These are phyloP conservation scores for Diploscapter pachys DNA, from an alignment of 1,140 invertebrate genomes.

Conservation along the genomic window DNA sequence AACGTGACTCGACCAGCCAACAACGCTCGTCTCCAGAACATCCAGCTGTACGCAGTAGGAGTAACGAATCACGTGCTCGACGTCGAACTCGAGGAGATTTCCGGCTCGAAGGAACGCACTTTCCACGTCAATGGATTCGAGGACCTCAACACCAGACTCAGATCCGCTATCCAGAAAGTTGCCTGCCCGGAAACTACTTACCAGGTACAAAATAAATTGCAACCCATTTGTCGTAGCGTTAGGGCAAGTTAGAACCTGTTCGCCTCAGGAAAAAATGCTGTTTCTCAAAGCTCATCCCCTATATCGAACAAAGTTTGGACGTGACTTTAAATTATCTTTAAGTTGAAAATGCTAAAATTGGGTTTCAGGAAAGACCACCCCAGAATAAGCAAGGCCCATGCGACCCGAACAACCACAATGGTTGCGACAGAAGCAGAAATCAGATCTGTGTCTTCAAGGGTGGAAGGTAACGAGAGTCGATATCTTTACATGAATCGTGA, in stretches of 20 bases:
- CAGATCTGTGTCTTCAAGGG: constrained; percentile 46
- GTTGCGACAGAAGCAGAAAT: constrained; percentile 52
- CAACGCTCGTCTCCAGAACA: constrained; percentile 43
- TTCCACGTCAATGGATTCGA: constrained; percentile 59
- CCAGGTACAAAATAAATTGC: no score
- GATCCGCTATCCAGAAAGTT: constrained; percentile 52
- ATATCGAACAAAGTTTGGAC: no score
- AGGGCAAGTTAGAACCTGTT: no score
- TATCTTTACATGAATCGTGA: no score
- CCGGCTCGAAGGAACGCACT: constrained; percentile 49
- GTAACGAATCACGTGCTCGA: constrained; percentile 58
- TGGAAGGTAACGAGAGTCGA: constrained; percentile 32
- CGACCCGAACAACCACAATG: constrained; percentile 50
- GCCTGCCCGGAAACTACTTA: constrained; percentile 46
- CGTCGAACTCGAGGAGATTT: constrained; percentile 53
- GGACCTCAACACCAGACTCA: constrained; percentile 55
- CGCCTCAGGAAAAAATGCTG: no score
- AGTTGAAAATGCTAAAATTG: no score
- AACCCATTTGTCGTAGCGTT: no score
- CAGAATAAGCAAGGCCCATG: constrained; percentile 37
- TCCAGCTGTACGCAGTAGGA: constrained; percentile 57
- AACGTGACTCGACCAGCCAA: constrained; percentile 55
- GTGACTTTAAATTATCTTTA: no score
- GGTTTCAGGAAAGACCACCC: constrained; percentile 11
- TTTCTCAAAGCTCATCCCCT: neutral